A percentile compares a stretch with the other conserved stretches of the same genome.
Conservation (phyloP, 2,113 vertebrate genomes). For the Pogona vitticeps region DNA sequence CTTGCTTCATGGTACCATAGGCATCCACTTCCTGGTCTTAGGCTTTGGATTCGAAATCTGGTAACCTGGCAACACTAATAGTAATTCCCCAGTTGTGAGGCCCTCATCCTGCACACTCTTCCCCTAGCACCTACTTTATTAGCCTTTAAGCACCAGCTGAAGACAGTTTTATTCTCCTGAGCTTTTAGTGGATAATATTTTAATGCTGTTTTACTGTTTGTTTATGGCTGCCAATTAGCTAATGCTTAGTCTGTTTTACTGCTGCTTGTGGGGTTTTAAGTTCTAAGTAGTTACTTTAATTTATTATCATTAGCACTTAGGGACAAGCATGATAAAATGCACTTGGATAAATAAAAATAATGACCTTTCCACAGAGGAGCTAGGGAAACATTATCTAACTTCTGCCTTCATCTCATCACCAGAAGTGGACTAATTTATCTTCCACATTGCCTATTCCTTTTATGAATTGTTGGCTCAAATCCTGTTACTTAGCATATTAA, state of each 20-base stretch:
- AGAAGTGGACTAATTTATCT: neutral
- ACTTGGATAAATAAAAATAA: neutral
- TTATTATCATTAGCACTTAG: neutral
- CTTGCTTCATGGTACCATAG: no score
- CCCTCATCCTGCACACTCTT: neutral
- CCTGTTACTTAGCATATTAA: no score
- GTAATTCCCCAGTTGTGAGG: neutral
- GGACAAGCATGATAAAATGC: neutral
- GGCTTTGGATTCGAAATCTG: no score
- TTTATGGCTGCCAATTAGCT: constrained; percentile 6
- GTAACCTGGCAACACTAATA: neutral
- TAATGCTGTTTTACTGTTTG: constrained; percentile 11
- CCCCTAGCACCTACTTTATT: neutral
- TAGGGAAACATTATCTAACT: neutral
- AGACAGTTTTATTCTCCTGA: constrained; percentile 2
- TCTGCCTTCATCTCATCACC: neutral
- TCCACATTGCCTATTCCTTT: neutral
- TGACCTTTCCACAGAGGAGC: neutral
- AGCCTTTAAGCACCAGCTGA: constrained; percentile 9
- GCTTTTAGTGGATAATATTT: constrained; percentile 9
- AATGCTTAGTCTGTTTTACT: neutral
- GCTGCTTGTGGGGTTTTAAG: neutral
- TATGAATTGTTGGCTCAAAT: neutral
- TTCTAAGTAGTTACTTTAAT: neutral
- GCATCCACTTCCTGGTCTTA: no score